Percentiles rank a stretch among this genome's conserved stretches.
These are phyloP conservation scores for Cyphomyrmex costatus DNA, from an alignment of 1,140 invertebrate species.

Conservation along the genomic window DNA sequence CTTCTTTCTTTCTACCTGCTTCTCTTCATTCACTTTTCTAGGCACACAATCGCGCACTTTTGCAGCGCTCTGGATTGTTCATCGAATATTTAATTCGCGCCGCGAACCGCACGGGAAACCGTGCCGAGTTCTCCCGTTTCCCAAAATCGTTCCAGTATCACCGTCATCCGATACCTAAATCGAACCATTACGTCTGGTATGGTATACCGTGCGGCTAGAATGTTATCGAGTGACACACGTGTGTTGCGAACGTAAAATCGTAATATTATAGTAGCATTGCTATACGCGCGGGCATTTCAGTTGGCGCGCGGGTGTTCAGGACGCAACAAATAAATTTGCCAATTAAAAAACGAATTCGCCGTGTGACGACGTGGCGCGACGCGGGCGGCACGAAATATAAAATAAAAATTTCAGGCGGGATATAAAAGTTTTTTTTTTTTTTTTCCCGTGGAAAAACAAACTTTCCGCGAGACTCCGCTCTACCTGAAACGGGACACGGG, in stretches of 20 bases:
- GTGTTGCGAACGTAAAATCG: conserved; percentile 55
- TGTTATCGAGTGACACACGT: conserved; percentile 52
- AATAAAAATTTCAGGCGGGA: conserved; percentile 54
- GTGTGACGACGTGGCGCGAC: conserved; percentile 2
- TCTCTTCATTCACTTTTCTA: conserved; percentile 28
- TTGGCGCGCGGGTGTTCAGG: conserved; percentile 14
- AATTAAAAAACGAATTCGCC: conserved; percentile 62
- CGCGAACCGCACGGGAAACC: conserved; percentile 7
- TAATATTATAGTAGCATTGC: conserved; percentile 46
- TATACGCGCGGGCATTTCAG: background rate
- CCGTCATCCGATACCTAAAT: conserved; percentile 53
- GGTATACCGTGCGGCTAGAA: conserved; percentile 28
- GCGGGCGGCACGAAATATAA: conserved; percentile 47
- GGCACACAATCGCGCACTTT: conserved; percentile 44
- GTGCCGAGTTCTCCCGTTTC: background rate
- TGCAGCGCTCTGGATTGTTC: conserved; percentile 43
- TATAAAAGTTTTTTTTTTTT: conserved; percentile 44
- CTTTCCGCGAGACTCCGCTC: conserved; percentile 34
- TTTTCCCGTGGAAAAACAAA: conserved; percentile 47
- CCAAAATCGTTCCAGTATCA: conserved; percentile 41
- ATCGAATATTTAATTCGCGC: conserved; percentile 52
- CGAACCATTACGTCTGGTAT: conserved; percentile 45
- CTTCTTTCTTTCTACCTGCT: background rate
- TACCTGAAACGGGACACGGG: background rate
- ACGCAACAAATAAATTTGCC: conserved; percentile 55